Conservation (phyloP, 2,888 invertebrate species). For the Drosophila paracracens region DNA sequence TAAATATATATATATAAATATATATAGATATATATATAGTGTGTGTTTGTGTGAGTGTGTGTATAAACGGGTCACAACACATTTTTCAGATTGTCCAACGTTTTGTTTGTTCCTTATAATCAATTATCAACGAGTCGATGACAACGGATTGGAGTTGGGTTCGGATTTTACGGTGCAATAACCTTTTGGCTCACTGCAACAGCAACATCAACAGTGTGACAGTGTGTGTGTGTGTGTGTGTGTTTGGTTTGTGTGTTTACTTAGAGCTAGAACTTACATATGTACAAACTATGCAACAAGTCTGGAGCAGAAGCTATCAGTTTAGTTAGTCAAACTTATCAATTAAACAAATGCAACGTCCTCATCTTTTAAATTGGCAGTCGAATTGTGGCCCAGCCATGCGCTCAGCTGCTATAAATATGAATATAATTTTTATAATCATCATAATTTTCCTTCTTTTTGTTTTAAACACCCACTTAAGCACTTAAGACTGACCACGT, state of each 20-base stretch:
- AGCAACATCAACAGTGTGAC: slow-evolving; percentile 37
- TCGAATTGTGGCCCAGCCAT: slow-evolving; percentile 78
- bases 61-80: slow-evolving; percentile 13
- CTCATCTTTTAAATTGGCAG: slow-evolving; percentile 68
- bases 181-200: slow-evolving; percentile 31
- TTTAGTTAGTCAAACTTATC: slow-evolving; percentile 63
- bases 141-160: slow-evolving; percentile 28
- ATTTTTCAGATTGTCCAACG: slow-evolving; percentile 11
- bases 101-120: slow-evolving; percentile 38
- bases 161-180: slow-evolving; percentile 44
- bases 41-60: slow-evolving; percentile 23
- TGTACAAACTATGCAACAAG: slow-evolving; percentile 76
- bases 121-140: slow-evolving; percentile 20
- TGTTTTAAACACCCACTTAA: slow-evolving; percentile 17
- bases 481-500: slow-evolving; percentile 18
- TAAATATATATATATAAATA: not conserved
- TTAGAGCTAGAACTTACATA: slow-evolving; percentile 66
- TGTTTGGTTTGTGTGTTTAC: slow-evolving; percentile 25
- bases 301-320: slow-evolving; percentile 59
- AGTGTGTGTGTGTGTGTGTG: slow-evolving; percentile 30
- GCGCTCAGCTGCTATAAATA: slow-evolving; percentile 70
- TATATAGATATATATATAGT: slow-evolving; percentile 7
- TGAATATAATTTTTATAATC: slow-evolving; percentile 34
- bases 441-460: slow-evolving; percentile 5
- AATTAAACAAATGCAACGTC: slow-evolving; percentile 73